Conservation (phyloP, 2,888 invertebrate genomes). For the Cryptosula pallasiana region DNA sequence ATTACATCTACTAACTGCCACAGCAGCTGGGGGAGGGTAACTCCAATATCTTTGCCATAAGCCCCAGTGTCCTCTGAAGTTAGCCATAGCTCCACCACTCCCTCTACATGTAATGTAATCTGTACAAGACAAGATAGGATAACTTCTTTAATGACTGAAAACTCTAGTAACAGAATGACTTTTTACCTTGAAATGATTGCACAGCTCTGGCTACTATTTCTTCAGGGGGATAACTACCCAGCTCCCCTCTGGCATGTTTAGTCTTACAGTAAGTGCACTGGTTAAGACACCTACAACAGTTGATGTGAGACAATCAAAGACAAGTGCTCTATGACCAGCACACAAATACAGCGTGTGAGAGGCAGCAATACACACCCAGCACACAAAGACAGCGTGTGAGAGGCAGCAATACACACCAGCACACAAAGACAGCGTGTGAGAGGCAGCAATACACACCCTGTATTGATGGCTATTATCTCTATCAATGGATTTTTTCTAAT, state of each 20-base stretch:
- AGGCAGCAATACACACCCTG: constrained; percentile 59
- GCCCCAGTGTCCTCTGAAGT: constrained; percentile 98
- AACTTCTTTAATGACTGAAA: too few species aligned
- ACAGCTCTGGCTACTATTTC: constrained; percentile 81
- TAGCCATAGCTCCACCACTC: constrained; percentile 92
- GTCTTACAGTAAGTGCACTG: constrained; percentile 99
- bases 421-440: background rate
- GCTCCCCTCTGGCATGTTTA: constrained; percentile 90
- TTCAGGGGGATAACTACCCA: constrained; percentile 86
- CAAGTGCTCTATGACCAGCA: too few species aligned
- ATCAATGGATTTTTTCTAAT: constrained; percentile 90
- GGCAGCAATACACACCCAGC: background rate
- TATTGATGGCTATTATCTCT: constrained; percentile 93
- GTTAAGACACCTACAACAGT: constrained; percentile 74
- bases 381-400: background rate
- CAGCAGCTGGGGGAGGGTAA: constrained; percentile 77
- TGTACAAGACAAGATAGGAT: too few species aligned
- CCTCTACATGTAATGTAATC: constrained; percentile 68
- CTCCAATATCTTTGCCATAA: constrained; percentile 89
- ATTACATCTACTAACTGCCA: constrained; percentile 71
- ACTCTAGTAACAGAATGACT: too few species aligned
- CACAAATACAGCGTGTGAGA: background rate
- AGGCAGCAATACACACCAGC: background rate
- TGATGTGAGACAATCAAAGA: too few species aligned
- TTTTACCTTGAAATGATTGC: constrained; percentile 64